A percentile compares a stretch with the other conserved stretches of the same genome.
phyloP scores from a whole-genome alignment of 2,888 invertebrate species.

The Eueremaeus valkanovi region DNA sequence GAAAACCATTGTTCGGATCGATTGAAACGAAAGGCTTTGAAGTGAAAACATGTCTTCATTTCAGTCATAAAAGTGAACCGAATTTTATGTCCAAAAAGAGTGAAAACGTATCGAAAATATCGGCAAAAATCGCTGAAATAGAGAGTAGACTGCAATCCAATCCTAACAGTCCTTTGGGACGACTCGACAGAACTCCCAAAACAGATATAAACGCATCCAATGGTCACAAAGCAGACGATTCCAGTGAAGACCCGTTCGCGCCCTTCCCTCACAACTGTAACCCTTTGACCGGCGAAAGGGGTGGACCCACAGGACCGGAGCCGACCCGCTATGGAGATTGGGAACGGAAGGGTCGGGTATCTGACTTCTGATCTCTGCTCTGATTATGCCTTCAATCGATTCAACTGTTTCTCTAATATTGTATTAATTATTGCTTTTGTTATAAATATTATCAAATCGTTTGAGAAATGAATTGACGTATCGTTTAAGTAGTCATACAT shows the following conservation, averaged over 20 bases:
- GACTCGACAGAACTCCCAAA: constrained; percentile 35
- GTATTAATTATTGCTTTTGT: too few relatives aligned
- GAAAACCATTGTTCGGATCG: background rate
- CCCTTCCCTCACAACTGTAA: constrained; percentile 53
- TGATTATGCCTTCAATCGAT: too few relatives aligned
- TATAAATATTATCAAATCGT: too few relatives aligned
- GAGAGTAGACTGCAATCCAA: background rate
- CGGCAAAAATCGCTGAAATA: background rate
- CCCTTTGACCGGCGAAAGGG: constrained; percentile 88
- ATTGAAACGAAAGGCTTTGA: background rate
- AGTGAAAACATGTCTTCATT: background rate
- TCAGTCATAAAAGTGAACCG: background rate
- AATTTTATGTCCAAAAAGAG: background rate
- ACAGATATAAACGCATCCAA: background rate
- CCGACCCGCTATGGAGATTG: constrained; percentile 99
- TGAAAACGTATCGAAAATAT: background rate
- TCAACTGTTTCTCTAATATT: too few relatives aligned
- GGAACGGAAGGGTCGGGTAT: constrained; percentile 95
- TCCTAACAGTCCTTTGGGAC: constrained; percentile 40
- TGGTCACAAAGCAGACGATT: background rate
- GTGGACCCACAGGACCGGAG: constrained; percentile 93
- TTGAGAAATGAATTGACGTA: too few relatives aligned
- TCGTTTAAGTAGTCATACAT: too few relatives aligned
- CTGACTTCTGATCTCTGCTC: constrained; percentile 92
- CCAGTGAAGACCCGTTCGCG: constrained; percentile 29